Evolutionary conservation across 2,888 invertebrate genomes (phyloP).

Genomic region (Drosophila suboccidentalis): DNA sequence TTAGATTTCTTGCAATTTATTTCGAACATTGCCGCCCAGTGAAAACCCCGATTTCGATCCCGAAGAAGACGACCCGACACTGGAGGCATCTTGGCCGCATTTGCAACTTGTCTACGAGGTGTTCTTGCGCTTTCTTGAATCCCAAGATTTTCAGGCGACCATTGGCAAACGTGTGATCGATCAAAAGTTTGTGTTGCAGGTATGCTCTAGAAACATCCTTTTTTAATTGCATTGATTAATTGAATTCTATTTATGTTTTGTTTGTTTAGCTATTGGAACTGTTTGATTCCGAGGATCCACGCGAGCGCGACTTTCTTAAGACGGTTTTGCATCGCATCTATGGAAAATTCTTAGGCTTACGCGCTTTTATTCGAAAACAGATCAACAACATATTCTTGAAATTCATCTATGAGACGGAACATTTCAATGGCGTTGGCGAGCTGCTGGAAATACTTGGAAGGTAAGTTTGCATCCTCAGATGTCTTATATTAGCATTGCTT

Average conservation of each 20-base stretch:
- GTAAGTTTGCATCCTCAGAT: slow-evolving; percentile 83
- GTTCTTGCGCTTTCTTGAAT: slow-evolving; percentile 94
- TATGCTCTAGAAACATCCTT: slow-evolving; percentile 79
- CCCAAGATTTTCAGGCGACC: slow-evolving; percentile 96
- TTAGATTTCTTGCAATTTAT: slow-evolving; percentile 94
- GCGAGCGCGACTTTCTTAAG: slow-evolving; percentile 98
- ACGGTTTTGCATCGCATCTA: slow-evolving; percentile 99
- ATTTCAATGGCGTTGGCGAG: slow-evolving; percentile 99
- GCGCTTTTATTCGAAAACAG: slow-evolving; percentile 99
- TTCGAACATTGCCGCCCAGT: slow-evolving; percentile 95
- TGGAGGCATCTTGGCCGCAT: slow-evolving; percentile 98
- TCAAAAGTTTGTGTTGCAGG: slow-evolving; percentile 97
- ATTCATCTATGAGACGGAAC: slow-evolving; percentile 99
- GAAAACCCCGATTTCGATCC: slow-evolving; percentile 96
- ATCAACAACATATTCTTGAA: slow-evolving; percentile 98
- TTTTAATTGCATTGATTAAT: background rate
- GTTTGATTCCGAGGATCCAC: slow-evolving; percentile 98
- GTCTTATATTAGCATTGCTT: background rate
- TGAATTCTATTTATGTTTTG: background rate
- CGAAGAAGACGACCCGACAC: slow-evolving; percentile 97
- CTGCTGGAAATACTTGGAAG: slow-evolving; percentile 97
- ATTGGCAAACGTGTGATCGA: slow-evolving; percentile 97
- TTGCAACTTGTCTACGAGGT: slow-evolving; percentile 93
- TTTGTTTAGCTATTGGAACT: slow-evolving; percentile 92
- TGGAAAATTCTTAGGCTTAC: slow-evolving; percentile 97